phyloP scores from a whole-genome alignment of 2,797 vertebrate species.

The Coranthus polyacanthus region DNA sequence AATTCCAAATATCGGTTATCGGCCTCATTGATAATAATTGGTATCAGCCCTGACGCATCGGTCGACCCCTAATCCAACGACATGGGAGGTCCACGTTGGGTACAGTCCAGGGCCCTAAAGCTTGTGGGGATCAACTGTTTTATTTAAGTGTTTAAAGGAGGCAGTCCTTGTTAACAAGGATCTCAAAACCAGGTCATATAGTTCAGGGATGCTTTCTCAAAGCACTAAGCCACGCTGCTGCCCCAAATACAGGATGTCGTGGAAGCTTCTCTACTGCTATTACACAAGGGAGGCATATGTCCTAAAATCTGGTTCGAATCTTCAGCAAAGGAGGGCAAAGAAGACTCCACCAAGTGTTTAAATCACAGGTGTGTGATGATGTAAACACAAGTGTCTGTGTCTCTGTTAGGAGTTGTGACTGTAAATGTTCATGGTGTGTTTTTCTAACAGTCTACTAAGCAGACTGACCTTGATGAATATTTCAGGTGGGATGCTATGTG shows the following conservation, averaged over 20 bases:
- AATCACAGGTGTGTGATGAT: slow-evolving; percentile 8
- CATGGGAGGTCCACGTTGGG: neutral
- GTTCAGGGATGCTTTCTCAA: slow-evolving; percentile 39
- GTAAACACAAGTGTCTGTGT: slow-evolving; percentile 4
- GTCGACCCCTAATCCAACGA: neutral
- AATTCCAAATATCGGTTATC: too few relatives aligned
- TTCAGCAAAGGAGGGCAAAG: slow-evolving; percentile 11
- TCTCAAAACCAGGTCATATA: slow-evolving; percentile 52
- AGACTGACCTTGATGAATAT: slow-evolving; percentile 82
- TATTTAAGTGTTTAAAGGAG: neutral
- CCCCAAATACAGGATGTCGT: slow-evolving; percentile 48
- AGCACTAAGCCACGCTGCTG: slow-evolving; percentile 51
- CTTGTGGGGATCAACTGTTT: neutral
- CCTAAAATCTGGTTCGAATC: slow-evolving; percentile 15
- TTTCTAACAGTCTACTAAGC: slow-evolving; percentile 41
- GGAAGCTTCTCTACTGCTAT: slow-evolving; percentile 26
- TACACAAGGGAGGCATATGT: slow-evolving; percentile 41
- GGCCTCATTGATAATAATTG: too few relatives aligned
- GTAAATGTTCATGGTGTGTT: slow-evolving; percentile 31
- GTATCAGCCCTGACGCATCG: too few relatives aligned
- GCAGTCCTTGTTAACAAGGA: slow-evolving; percentile 2
- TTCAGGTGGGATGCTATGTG: slow-evolving; percentile 72
- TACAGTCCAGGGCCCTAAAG: slow-evolving; percentile 7
- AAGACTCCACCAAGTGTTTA: neutral
- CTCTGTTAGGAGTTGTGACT: neutral